Evolutionary conservation across 2,113 vertebrate genomes (phyloP).

Genomic region (Tinamus guttatus): DNA sequence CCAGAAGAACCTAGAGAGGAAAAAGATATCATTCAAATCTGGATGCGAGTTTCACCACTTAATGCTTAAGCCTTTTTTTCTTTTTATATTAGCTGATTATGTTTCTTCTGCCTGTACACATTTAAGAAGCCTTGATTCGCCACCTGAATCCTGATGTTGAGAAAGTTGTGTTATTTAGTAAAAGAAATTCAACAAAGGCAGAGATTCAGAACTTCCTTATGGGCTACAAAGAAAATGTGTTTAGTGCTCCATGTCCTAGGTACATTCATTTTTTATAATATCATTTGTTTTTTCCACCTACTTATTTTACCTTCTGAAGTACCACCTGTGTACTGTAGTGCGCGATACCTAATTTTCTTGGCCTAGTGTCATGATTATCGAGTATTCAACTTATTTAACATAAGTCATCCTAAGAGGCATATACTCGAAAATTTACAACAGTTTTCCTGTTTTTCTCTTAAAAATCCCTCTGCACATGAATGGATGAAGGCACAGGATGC

Average conservation of each 20-base stretch:
- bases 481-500: slow-evolving; percentile 77
- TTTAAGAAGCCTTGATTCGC: slow-evolving; percentile 29
- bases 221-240: slow-evolving; percentile 56
- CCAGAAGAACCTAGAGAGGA: slow-evolving; percentile 53
- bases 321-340: not conserved
- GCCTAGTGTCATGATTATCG: slow-evolving; percentile 31
- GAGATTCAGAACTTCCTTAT: slow-evolving; percentile 19
- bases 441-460: slow-evolving; percentile 64
- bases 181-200: not conserved
- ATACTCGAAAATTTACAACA: slow-evolving; percentile 99
- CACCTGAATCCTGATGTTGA: slow-evolving; percentile 45
- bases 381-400: slow-evolving; percentile 9
- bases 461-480: slow-evolving; percentile 54
- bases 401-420: slow-evolving; percentile 78
- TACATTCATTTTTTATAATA: not conserved
- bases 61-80: not conserved
- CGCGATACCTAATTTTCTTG: slow-evolving; percentile 6
- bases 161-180: slow-evolving; percentile 38
- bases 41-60: not conserved
- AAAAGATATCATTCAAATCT: slow-evolving; percentile 2
- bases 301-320: not conserved
- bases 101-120: not conserved
- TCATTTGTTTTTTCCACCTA: slow-evolving; percentile 9
- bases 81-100: slow-evolving; percentile 11
- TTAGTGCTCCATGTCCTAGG: slow-evolving; percentile 10